Conservation (phyloP, 2,113 vertebrate genomes). For the Atrichornis clamosus region DNA sequence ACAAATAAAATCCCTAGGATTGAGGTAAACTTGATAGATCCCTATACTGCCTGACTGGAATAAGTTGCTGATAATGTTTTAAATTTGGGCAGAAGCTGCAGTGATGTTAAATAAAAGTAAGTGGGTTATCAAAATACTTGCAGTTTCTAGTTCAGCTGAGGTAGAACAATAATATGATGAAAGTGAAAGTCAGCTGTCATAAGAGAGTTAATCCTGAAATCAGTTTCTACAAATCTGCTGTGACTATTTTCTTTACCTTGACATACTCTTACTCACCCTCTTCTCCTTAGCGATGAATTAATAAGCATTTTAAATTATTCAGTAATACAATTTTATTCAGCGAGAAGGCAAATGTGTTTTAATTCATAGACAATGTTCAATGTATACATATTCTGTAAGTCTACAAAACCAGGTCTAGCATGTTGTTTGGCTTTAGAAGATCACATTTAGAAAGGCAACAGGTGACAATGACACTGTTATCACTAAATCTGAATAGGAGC, state of each 20-base stretch:
- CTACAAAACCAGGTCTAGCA: neutral
- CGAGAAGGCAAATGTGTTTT: neutral
- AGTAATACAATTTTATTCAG: neutral
- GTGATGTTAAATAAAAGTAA: neutral
- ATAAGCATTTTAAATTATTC: neutral
- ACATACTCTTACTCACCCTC: neutral
- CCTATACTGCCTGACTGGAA: neutral
- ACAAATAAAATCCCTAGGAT: neutral
- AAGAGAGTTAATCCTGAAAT: neutral
- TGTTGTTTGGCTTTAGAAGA: neutral
- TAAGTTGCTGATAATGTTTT: neutral
- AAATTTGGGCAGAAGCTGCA: neutral
- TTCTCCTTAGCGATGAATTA: neutral
- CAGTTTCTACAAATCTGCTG: neutral
- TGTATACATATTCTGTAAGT: neutral
- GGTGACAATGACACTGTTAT: neutral
- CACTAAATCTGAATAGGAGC: neutral
- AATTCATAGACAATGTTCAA: neutral
- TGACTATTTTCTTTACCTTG: neutral
- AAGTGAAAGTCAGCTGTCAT: neutral
- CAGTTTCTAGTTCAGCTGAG: neutral
- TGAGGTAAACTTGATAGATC: neutral
- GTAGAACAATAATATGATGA: neutral
- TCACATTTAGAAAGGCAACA: neutral
- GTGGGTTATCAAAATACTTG: neutral